phyloP scores from a whole-genome alignment of 2,113 vertebrate species.

The Cygnus buccinator region DNA sequence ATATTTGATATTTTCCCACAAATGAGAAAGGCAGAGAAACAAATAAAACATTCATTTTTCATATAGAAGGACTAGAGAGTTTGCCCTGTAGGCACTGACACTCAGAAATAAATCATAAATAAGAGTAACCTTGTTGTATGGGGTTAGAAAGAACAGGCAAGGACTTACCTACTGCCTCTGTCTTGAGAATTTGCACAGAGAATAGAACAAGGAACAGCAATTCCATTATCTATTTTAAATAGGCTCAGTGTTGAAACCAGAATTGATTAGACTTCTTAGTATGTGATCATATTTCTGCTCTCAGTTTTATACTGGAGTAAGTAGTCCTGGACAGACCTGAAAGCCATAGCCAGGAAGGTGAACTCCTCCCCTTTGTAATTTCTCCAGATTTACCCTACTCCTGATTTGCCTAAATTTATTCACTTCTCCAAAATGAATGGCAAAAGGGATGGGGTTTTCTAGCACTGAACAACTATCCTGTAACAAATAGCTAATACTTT shows the following conservation, averaged over 20 bases:
- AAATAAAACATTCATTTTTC: not conserved
- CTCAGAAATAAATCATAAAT: not conserved
- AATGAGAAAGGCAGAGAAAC: not conserved
- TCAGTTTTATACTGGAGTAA: conserved; percentile 69
- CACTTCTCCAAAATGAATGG: not conserved
- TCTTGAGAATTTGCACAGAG: conserved; percentile 43
- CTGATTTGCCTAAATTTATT: conserved; percentile 44
- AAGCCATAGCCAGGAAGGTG: conserved; percentile 58
- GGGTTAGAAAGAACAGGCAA: conserved; percentile 19
- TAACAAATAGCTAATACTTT: not conserved
- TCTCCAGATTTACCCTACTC: conserved; percentile 49
- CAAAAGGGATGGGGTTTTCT: not conserved
- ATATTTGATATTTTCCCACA: not conserved
- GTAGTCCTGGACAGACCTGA: conserved; percentile 58
- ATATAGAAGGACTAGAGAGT: not conserved
- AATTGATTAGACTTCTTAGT: conserved; percentile 33
- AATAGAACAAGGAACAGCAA: conserved; percentile 36
- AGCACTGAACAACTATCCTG: not conserved
- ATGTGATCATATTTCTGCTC: conserved; percentile 61
- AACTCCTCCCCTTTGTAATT: conserved; percentile 72
- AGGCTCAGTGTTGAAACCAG: conserved; percentile 37
- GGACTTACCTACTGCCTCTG: conserved; percentile 62
- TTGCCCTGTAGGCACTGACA: not conserved
- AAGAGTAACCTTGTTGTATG: not conserved
- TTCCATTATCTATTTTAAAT: conserved; percentile 56